Base-by-base conservation (phyloP, 2,888 invertebrate genomes). In the Cistogaster globosa region DNA sequence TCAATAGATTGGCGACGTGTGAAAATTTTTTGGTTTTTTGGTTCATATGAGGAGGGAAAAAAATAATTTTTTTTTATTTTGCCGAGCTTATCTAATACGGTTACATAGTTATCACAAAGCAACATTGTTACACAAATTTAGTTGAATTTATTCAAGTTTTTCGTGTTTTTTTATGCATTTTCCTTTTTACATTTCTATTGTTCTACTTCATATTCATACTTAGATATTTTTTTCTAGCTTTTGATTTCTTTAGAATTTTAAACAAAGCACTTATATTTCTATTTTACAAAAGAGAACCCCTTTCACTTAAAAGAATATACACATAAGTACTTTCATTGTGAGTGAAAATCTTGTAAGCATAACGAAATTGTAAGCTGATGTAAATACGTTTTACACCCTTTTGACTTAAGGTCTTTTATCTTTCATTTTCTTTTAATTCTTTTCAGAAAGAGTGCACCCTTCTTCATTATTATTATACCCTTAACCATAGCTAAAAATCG, bases 331-430 rank as follows among this genome's bases (percentile, higher is more conserved):
- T 53, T 18, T 53, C 14, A 12, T 4, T 62, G 57, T 36, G 18
- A 58, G 36, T n/a, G 53, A 53, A 51, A 68, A n/a, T 60, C 32
- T 55, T 68, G 55, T 65, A 76, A 84, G 80, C 80, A 67, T 84
- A 81, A 63, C 76, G 42, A 80, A 81, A 80, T 67, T 67, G 60
- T 76, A 68, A 76, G 77, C 76, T 80, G 65, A 68, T 72, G 67
- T 72, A 55, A 76, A 80, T 76, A 68, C 57, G 62, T 72, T 62
- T 72, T 80, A 76, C 76, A 84, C 68, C 80, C 76, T 80, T 84
- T 84, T 57, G 26, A 51, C 72, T 55, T 22, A 62, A 42, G 38
- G 55, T 71, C 55, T 72, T 12, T 32, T 32, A 32, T 68, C 68
- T 72, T n/a, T 67, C 14, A 65, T 45, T 38, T 51, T 58, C 14